Conservation (phyloP, 2,888 invertebrate species). For the Diadegma fenestrale region DNA sequence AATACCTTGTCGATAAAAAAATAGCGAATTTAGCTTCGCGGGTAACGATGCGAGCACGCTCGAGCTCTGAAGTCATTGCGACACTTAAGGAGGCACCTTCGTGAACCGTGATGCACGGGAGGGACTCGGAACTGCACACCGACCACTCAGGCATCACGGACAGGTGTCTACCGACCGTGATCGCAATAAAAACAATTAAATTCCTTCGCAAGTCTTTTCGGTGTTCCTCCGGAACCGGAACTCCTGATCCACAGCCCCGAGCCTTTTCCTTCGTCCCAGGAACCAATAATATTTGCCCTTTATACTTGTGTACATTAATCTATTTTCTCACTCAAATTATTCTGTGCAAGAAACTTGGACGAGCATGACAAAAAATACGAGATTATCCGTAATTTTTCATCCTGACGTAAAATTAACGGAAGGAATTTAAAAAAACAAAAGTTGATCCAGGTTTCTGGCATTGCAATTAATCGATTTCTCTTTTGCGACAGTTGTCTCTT, state of each 20-base stretch:
- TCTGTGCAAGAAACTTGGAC: slow-evolving; percentile 44
- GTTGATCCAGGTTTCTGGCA: slow-evolving; percentile 53
- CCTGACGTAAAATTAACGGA: background rate
- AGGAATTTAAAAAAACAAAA: background rate
- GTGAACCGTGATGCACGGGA: background rate
- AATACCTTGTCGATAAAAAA: background rate
- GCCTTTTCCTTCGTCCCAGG: background rate
- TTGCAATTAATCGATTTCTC: slow-evolving; percentile 64
- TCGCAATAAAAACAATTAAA: background rate
- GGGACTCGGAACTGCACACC: background rate
- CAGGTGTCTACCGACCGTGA: background rate
- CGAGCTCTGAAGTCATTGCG: background rate
- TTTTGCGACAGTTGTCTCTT: slow-evolving; percentile 68
- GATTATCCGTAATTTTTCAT: background rate
- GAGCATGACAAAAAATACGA: slow-evolving; percentile 14
- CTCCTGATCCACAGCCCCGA: background rate
- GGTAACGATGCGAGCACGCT: background rate
- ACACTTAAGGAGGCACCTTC: no score
- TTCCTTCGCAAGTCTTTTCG: background rate
- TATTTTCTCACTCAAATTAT: slow-evolving; percentile 46
- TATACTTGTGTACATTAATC: slow-evolving; percentile 19
- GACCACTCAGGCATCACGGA: background rate
- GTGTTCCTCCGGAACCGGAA: background rate
- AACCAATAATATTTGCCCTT: background rate
- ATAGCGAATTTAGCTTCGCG: background rate